A percentile compares a stretch with the other conserved stretches of the same genome.
Conservation (phyloP, 2,797 vertebrate genomes). For the Crotalus adamanteus region DNA sequence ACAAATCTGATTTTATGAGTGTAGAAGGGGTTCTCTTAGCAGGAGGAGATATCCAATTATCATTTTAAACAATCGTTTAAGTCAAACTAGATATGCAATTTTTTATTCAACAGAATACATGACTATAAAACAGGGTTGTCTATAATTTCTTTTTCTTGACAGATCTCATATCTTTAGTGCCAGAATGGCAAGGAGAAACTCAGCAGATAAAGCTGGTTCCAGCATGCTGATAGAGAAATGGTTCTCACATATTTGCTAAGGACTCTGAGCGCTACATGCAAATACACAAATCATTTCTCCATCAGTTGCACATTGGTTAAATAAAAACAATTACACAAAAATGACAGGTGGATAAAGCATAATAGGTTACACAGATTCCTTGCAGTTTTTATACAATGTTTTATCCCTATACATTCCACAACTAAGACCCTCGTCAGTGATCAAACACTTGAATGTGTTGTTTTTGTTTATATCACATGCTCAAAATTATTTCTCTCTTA, state of each 20-base stretch:
- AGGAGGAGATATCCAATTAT: not conserved
- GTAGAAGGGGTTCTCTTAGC: not conserved
- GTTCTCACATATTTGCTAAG: not conserved
- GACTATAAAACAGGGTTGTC: not conserved
- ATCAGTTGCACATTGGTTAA: not conserved
- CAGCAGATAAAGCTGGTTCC: not conserved
- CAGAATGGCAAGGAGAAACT: not conserved
- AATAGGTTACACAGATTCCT: not conserved
- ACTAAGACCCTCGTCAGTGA: not conserved
- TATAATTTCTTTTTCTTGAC: not conserved
- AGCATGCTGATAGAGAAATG: not conserved
- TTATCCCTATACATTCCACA: not conserved
- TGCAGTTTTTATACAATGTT: not conserved
- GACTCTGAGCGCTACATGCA: not conserved
- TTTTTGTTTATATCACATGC: not conserved
- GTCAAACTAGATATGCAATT: constrained; percentile 35
- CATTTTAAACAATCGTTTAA: constrained; percentile 25
- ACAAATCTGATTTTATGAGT: not conserved
- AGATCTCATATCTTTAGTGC: not conserved
- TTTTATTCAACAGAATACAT: constrained; percentile 32
- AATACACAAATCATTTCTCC: not conserved
- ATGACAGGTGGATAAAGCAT: not conserved
- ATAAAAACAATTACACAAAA: not conserved
- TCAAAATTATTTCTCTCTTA: not conserved
- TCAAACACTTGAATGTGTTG: not conserved